phyloP scores from a whole-genome alignment of 2,797 vertebrate genomes.

The Gymnoscopelus microlampas region DNA sequence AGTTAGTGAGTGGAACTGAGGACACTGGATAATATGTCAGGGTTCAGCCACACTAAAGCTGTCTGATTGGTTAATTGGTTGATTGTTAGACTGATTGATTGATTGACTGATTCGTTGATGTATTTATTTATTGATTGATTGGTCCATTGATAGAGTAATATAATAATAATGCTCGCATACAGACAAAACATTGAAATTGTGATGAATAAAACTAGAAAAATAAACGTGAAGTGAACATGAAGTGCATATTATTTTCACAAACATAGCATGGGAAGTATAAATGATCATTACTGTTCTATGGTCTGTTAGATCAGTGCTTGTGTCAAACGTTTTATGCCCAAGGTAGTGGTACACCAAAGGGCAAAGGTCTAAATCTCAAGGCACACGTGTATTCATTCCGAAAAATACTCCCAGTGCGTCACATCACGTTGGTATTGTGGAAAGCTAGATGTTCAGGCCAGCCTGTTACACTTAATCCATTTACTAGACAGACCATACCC shows the following conservation, averaged over 20 bases:
- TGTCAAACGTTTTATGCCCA: too few species aligned
- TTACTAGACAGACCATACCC: too few species aligned
- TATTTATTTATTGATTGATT: slow-evolving; percentile 34
- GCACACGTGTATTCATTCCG: too few species aligned
- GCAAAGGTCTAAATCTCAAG: not conserved
- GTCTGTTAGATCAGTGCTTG: too few species aligned
- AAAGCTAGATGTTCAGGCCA: too few species aligned
- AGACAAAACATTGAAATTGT: slow-evolving; percentile 39
- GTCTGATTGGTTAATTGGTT: slow-evolving; percentile 43
- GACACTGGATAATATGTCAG: slow-evolving; percentile 40
- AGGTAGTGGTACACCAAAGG: not conserved
- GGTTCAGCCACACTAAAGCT: slow-evolving; percentile 28
- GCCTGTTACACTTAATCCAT: too few species aligned
- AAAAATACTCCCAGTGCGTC: too few species aligned
- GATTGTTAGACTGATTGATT: slow-evolving; percentile 40
- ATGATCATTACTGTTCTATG: too few species aligned
- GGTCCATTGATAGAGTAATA: not conserved
- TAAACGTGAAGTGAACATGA: not conserved
- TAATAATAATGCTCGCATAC: slow-evolving; percentile 27
- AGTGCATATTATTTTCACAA: too few species aligned
- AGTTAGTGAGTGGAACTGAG: slow-evolving; percentile 26
- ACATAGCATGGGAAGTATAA: too few species aligned
- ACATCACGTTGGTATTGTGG: too few species aligned
- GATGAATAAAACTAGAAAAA: slow-evolving; percentile 44
- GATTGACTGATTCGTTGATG: not conserved